Conservation (phyloP, 1,140 invertebrate genomes). For the Drosophila kikkawai region DNA sequence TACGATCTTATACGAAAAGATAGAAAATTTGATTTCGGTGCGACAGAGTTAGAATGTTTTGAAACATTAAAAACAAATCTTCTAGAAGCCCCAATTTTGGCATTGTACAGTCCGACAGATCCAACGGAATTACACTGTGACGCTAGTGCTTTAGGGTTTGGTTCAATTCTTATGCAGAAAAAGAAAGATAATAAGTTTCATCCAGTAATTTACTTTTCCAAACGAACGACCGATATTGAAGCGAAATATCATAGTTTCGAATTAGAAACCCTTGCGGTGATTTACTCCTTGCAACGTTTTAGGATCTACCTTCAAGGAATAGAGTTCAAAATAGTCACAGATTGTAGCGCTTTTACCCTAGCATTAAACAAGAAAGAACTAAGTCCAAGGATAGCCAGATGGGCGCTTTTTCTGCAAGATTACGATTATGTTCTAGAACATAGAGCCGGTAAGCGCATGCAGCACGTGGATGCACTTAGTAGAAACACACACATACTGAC, state of each 20-base stretch:
- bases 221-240: neutral
- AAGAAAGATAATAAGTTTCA: conserved; percentile 11
- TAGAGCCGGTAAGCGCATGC: neutral
- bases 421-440: neutral
- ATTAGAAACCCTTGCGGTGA: neutral
- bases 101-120: neutral
- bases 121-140: conserved; percentile 6
- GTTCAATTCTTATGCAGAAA: neutral
- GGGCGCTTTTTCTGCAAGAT: neutral
- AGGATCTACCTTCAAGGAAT: neutral
- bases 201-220: neutral
- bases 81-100: neutral
- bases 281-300: neutral
- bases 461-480: neutral
- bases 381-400: neutral
- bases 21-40: neutral
- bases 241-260: conserved; percentile 1
- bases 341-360: neutral
- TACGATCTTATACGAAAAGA: conserved; percentile 3
- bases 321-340: neutral
- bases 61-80: neutral
- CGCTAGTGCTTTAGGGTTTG: neutral
- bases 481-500: neutral
- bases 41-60: neutral
- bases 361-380: neutral